Percentiles rank a stretch among this genome's conserved stretches.
Conservation (phyloP, 2,113 vertebrate genomes). For the pig (Sus scrofa) region T2T-Sscrofa CM000814.6:80025501-80026000, state of each 20-base stretch:
- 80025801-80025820: not conserved
- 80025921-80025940: not conserved
- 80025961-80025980: not conserved
- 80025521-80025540: constrained; percentile 38
- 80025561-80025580: constrained; percentile 51
- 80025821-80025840: not conserved
- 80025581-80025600: not conserved
- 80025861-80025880: not conserved
- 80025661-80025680: not conserved
- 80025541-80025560: constrained; percentile 34
- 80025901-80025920: not conserved
- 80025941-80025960: not conserved
- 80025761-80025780: not conserved
- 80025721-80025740: not conserved
- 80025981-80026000: not conserved
- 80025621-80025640: constrained; percentile 22
- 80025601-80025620: not conserved
- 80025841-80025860: not conserved
- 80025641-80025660: not conserved
- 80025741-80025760: not conserved
- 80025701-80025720: not conserved
- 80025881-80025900: not conserved
- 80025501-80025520: constrained; percentile 16
- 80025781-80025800: not conserved
- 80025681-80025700: not conserved